These are phyloP conservation scores for Brachypterus glaber DNA, from an alignment of 2,888 invertebrate genomes.

Conservation along the genomic window DNA sequence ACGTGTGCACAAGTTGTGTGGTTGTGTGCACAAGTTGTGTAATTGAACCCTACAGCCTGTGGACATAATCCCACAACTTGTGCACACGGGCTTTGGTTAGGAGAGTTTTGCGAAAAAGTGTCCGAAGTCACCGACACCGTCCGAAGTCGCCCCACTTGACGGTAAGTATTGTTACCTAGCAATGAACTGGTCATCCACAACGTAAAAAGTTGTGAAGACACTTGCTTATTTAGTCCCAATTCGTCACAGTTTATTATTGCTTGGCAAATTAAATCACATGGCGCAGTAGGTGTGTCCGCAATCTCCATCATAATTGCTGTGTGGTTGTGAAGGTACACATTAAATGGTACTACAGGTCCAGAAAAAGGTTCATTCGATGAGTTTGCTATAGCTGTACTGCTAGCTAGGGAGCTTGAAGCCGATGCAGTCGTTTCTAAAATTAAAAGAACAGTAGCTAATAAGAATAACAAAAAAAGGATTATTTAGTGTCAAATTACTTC, in stretches of 20 bases:
- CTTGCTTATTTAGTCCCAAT: constrained; percentile 65
- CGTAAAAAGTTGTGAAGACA: constrained; percentile 79
- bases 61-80: too few relatives aligned
- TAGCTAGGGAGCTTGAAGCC: constrained; percentile 23
- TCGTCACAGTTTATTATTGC: constrained; percentile 66
- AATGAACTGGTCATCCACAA: constrained; percentile 91
- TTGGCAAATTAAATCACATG: constrained; percentile 46
- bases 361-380: constrained; percentile 23
- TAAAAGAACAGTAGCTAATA: constrained; percentile 19
- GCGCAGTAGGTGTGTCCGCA: constrained; percentile 61
- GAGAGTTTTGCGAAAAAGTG: too few relatives aligned
- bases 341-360: constrained; percentile 50
- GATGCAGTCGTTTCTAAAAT: constrained; percentile 19
- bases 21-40: too few relatives aligned
- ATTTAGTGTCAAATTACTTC: too few relatives aligned
- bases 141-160: too few relatives aligned
- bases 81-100: too few relatives aligned
- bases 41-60: too few relatives aligned
- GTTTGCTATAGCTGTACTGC: constrained; percentile 15
- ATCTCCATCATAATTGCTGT: constrained; percentile 77
- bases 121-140: too few relatives aligned
- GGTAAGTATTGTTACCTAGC: too few relatives aligned
- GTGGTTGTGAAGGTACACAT: constrained; percentile 75
- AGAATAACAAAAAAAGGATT: constrained; percentile 7
- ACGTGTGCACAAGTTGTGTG: too few relatives aligned